Evolutionary conservation across 2,113 vertebrate genomes (phyloP), one percentile per base, ranked within the genome.

Genomic region (Myotis yumanensis): DNA sequence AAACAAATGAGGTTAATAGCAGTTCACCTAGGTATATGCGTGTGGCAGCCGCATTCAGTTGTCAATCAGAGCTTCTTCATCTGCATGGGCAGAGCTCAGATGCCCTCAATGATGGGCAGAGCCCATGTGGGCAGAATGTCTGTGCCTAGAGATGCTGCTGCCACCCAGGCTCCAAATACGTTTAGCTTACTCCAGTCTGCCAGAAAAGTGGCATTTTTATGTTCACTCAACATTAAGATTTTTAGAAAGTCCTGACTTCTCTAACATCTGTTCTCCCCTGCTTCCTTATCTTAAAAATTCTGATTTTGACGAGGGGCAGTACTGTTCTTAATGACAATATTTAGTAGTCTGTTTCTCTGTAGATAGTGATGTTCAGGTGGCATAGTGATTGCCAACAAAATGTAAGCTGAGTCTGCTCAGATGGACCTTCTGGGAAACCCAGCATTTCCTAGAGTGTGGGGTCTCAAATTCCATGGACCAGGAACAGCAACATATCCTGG

Each of bases 91-190:
- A 17, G 48, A 68, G 3, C 15, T 71, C 35, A 22, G 22, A 22
- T 30, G 5, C 30, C 46, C 37, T 54, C 1, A 2, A 37, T 6
- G 15, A 15, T 4, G 48, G 48, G 37, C 9, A 48, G 72, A 69
- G 16, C 0, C 17, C 4, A 0, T 0, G 28, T 51, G 15, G 6
- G n/a, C 54, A 20, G 11, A 11, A 2, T 8, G 3, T 20, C 11
- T n/a, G 0, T 4, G 6, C 16, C 28, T 25, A 43, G 28, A 69
- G 35, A 40, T 6, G 1, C 51, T 69, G 37, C 11, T 30, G 62
- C 48, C 6, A 7, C 17, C 4, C 4, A 32, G 17, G 7, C 12
- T 75, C 16, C 25, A 6, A 11, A 51, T 71, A 20, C 10, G 10
- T 59, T 35, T 51, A 48, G 4, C 46, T 82, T 20, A 52, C n/a